These are phyloP conservation scores for Conus canariensis DNA, from an alignment of 2,888 invertebrate species.

Conservation along the genomic window DNA sequence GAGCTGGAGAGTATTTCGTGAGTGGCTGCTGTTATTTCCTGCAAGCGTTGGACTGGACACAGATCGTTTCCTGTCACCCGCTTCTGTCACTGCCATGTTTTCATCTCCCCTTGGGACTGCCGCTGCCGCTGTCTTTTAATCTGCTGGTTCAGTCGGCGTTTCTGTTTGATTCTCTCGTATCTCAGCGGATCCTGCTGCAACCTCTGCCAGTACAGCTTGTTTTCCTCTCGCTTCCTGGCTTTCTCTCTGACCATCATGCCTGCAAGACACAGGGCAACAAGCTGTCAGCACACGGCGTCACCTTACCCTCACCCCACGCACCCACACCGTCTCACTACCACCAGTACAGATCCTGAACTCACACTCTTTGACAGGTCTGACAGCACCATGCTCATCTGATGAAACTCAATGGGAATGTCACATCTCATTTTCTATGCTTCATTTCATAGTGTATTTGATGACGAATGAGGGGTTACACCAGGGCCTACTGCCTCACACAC, in stretches of 20 bases:
- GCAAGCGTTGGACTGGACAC: too few species aligned
- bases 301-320: neutral
- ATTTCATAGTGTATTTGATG: too few species aligned
- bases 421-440: too few species aligned
- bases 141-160: neutral
- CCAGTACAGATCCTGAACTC: neutral
- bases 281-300: neutral
- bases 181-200: slow-evolving; percentile 17
- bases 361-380: neutral
- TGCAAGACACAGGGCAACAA: slow-evolving; percentile 29
- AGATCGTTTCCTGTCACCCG: too few species aligned
- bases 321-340: neutral
- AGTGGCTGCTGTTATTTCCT: too few species aligned
- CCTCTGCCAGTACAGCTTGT: slow-evolving; percentile 19
- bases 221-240: slow-evolving; percentile 17
- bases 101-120: neutral
- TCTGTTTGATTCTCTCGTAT: slow-evolving; percentile 19
- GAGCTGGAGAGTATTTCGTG: too few species aligned
- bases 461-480: too few species aligned
- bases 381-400: neutral
- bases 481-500: too few species aligned
- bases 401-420: neutral
- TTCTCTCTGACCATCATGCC: neutral
- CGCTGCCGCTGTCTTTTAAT: neutral
- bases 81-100: too few species aligned